Percentiles rank a stretch among this genome's conserved stretches.
Conservation (phyloP, 2,888 invertebrate species). For the Caenorhabditis sulstoni region DNA sequence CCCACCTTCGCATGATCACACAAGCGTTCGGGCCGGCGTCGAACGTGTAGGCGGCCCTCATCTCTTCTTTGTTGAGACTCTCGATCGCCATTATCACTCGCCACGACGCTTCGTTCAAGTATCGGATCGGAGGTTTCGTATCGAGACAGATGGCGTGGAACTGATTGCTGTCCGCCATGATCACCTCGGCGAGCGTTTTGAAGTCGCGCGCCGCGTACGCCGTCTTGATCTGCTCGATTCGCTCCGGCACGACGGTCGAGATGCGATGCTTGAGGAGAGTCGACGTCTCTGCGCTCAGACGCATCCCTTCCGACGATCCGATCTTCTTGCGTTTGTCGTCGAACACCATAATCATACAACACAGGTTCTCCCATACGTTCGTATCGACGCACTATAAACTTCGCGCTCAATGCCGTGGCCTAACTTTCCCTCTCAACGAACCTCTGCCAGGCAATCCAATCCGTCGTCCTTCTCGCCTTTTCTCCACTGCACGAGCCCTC, state of each 20-base stretch:
- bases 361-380: slow-evolving; percentile 91
- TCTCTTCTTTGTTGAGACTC: slow-evolving; percentile 85
- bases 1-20: slow-evolving; percentile 62
- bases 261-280: slow-evolving; percentile 88
- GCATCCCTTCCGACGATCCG: slow-evolving; percentile 89
- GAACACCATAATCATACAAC: slow-evolving; percentile 91
- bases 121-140: slow-evolving; percentile 91
- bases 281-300: slow-evolving; percentile 88
- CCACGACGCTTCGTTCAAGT: slow-evolving; percentile 92
- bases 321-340: slow-evolving; percentile 77
- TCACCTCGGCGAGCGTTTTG: slow-evolving; percentile 90
- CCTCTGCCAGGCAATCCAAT: slow-evolving; percentile 84
- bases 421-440: too few relatives aligned
- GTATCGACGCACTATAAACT: not conserved
- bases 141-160: slow-evolving; percentile 95
- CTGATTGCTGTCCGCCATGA: slow-evolving; percentile 96
- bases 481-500: slow-evolving; percentile 96
- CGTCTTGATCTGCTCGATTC: slow-evolving; percentile 82
- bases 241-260: slow-evolving; percentile 86
- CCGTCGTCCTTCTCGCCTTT: slow-evolving; percentile 85
- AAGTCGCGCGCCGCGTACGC: slow-evolving; percentile 88
- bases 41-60: slow-evolving; percentile 93
- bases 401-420: too few relatives aligned
- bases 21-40: slow-evolving; percentile 86
- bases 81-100: slow-evolving; percentile 89